phyloP scores from a whole-genome alignment of 2,888 invertebrate species.

The Ommatoiulus sabulosus region DNA sequence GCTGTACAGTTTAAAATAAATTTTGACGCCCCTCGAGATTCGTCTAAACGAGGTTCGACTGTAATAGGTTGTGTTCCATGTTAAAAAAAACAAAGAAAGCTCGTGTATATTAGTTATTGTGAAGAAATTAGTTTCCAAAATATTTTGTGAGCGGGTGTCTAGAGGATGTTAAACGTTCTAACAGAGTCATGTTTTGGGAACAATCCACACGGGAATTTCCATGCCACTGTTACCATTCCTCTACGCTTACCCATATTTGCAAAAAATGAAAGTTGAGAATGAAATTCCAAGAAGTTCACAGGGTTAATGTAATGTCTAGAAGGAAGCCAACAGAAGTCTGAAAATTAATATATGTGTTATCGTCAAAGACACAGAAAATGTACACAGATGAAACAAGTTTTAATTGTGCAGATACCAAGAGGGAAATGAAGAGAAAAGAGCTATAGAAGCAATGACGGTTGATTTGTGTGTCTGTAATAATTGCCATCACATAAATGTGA shows the following conservation, averaged over 20 bases:
- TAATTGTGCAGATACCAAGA: background rate
- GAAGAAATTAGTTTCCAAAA: background rate
- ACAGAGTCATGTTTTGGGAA: background rate
- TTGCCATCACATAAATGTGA: background rate
- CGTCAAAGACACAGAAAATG: slow-evolving; percentile 53
- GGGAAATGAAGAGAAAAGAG: slow-evolving; percentile 23
- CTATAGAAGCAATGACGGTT: background rate
- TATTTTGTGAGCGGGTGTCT: background rate
- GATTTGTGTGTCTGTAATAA: background rate
- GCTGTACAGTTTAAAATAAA: no score
- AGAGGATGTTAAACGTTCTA: background rate
- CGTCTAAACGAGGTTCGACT: no score
- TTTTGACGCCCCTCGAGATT: no score
- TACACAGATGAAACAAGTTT: slow-evolving; percentile 55
- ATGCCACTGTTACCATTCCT: background rate
- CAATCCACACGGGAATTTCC: slow-evolving; percentile 13
- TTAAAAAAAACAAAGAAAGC: background rate
- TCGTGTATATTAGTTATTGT: background rate
- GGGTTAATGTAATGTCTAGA: slow-evolving; percentile 57
- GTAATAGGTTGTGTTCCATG: background rate
- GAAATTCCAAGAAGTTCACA: slow-evolving; percentile 57
- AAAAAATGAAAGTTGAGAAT: slow-evolving; percentile 53
- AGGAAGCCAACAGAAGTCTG: slow-evolving; percentile 57
- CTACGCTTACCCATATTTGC: slow-evolving; percentile 51
- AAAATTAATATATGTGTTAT: slow-evolving; percentile 53